A percentile compares a stretch with the other conserved stretches of the same genome.
These are phyloP conservation scores for Euphonia xanthogaster DNA, from an alignment of 2,797 vertebrate species.

Conservation along the genomic window DNA sequence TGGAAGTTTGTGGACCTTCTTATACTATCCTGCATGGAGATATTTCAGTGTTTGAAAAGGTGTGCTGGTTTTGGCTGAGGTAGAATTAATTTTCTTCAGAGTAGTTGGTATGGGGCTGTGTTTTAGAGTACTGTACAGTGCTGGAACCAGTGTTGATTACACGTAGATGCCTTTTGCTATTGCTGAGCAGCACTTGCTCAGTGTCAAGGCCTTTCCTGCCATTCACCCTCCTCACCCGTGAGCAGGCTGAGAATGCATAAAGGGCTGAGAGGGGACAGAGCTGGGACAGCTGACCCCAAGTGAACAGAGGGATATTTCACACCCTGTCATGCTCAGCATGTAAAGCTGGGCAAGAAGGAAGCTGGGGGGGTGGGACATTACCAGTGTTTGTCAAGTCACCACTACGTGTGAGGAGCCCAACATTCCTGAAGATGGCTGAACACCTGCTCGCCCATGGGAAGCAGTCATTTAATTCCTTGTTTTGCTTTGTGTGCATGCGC, in stretches of 20 bases:
- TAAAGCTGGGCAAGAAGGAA: background rate
- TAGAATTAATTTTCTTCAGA: background rate
- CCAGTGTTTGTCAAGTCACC: background rate
- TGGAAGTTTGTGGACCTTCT: background rate
- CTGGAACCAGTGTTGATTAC: background rate
- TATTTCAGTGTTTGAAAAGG: background rate
- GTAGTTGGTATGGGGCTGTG: background rate
- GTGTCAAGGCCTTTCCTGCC: background rate
- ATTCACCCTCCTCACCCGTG: accelerated
- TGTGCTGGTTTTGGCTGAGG: background rate
- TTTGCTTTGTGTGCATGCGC: background rate
- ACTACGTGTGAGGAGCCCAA: accelerated
- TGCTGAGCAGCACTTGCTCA: background rate
- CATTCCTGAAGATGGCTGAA: background rate
- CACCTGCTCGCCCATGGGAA: background rate
- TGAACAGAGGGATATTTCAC: background rate
- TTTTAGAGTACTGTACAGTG: background rate
- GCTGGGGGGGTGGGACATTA: accelerated
- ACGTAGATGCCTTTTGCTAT: background rate
- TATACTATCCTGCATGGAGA: background rate
- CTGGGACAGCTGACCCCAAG: background rate
- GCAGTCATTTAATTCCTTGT: background rate
- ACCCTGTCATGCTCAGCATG: background rate
- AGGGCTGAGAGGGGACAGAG: background rate
- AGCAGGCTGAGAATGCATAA: background rate